A percentile compares a stretch with the other conserved stretches of the same genome.
Evolutionary conservation across 2,797 vertebrate genomes (phyloP).

Genomic region (Crax fasciolata): DNA sequence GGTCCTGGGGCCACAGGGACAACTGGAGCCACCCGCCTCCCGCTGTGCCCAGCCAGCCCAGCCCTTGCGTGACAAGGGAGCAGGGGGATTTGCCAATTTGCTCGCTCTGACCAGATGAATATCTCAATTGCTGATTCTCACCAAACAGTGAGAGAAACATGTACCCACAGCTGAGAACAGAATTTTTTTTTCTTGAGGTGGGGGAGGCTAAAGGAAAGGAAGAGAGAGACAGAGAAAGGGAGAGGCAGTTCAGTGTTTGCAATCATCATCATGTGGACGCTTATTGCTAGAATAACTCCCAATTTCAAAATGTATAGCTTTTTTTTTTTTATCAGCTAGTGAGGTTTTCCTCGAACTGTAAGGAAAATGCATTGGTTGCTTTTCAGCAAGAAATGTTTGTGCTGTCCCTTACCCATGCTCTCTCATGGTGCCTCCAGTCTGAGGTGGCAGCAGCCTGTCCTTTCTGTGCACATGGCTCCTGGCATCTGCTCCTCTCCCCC

Average conservation of each 20-base stretch:
- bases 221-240: neutral
- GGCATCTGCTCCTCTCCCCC: slow-evolving; percentile 37
- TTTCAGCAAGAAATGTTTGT: neutral
- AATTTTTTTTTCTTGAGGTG: neutral
- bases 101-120: neutral
- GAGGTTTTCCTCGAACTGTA: neutral
- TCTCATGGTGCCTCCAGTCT: neutral
- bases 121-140: slow-evolving; percentile 14
- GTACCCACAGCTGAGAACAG: neutral
- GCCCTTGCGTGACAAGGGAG: neutral
- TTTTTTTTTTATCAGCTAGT: neutral
- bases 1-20: slow-evolving; percentile 17
- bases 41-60: neutral
- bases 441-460: slow-evolving; percentile 6
- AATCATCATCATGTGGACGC: neutral
- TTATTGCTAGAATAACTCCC: neutral
- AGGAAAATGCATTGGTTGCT: neutral
- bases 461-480: slow-evolving; percentile 3
- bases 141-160: neutral
- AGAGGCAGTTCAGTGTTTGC: neutral
- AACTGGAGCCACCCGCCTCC: slow-evolving; percentile 34
- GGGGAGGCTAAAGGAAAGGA: neutral
- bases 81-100: neutral
- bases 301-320: neutral
- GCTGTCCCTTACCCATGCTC: neutral